Conservation (phyloP, 2,888 invertebrate genomes). For the Raillietiella orientalis region DNA sequence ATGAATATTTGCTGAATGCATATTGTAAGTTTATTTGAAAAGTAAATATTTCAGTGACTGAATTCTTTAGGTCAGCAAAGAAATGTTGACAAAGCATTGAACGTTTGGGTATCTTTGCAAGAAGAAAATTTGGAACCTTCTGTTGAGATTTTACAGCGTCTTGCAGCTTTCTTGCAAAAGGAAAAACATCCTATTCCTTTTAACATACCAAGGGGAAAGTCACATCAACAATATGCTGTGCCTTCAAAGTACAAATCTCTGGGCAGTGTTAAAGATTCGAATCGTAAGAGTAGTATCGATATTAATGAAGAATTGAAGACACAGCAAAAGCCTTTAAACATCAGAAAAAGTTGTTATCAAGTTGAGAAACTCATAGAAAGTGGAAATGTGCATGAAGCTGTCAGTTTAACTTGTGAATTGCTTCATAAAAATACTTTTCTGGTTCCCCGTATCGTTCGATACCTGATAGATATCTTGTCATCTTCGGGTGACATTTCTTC, state of each 20-base stretch:
- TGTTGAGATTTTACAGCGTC: conserved; percentile 25
- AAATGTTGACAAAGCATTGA: conserved; percentile 36
- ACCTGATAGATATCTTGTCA: too few relatives aligned
- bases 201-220: conserved; percentile 20
- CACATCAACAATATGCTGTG: neutral
- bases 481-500: too few relatives aligned
- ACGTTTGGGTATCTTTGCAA: conserved; percentile 49
- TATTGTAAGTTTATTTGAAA: conserved; percentile 19
- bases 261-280: conserved; percentile 3
- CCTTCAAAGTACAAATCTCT: neutral
- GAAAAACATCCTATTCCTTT: conserved; percentile 36
- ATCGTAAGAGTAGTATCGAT: conserved; percentile 1
- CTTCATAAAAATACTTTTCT: too few relatives aligned
- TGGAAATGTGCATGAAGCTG: too few relatives aligned
- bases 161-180: conserved; percentile 28
- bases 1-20: conserved; percentile 33
- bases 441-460: too few relatives aligned
- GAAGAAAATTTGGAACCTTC: conserved; percentile 41
- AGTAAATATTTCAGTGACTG: neutral
- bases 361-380: too few relatives aligned
- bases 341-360: too few relatives aligned
- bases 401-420: too few relatives aligned
- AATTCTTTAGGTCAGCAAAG: conserved; percentile 1
- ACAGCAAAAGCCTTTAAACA: too few relatives aligned
- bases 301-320: neutral